Percentiles rank a stretch among this genome's conserved stretches.
Conservation (phyloP, 2,113 vertebrate species). For the Chrysemys picta region DNA sequence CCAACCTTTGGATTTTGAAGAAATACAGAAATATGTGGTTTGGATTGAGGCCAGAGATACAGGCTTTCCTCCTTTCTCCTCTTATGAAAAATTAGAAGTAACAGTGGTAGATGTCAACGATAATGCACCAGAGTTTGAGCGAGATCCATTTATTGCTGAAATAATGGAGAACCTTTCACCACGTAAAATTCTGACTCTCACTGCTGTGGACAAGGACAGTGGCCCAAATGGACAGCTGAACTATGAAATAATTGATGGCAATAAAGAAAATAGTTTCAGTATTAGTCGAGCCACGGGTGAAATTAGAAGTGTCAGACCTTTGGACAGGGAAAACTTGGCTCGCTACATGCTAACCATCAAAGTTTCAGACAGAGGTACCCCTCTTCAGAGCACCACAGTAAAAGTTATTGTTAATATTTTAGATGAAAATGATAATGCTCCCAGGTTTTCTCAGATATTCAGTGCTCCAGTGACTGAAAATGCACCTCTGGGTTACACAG, state of each 20-base stretch:
- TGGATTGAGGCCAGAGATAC: conserved; percentile 96
- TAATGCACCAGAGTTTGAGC: conserved; percentile 89
- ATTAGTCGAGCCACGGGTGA: conserved; percentile 92
- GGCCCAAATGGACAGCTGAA: conserved; percentile 91
- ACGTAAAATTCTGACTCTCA: conserved; percentile 86
- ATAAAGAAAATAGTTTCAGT: conserved; percentile 90
- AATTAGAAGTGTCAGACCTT: conserved; percentile 87
- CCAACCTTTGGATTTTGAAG: conserved; percentile 90
- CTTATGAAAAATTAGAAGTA: conserved; percentile 92
- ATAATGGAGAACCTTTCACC: conserved; percentile 92
- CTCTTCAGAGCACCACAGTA: conserved; percentile 83
- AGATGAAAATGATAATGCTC: conserved; percentile 97
- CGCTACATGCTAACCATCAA: conserved; percentile 87
- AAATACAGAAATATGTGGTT: conserved; percentile 90
- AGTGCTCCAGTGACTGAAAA: conserved; percentile 94
- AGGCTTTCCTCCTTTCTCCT: conserved; percentile 96
- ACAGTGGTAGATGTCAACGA: conserved; percentile 92
- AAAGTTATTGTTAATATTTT: conserved; percentile 88
- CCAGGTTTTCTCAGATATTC: conserved; percentile 96
- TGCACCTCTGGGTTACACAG: conserved; percentile 90
- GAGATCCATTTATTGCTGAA: conserved; percentile 89
- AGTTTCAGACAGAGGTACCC: conserved; percentile 89
- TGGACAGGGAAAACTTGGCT: conserved; percentile 91
- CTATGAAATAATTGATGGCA: conserved; percentile 90
- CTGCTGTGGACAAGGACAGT: conserved; percentile 90